Conservation (phyloP, 2,113 vertebrate species). For the Eublepharis macularius region DNA sequence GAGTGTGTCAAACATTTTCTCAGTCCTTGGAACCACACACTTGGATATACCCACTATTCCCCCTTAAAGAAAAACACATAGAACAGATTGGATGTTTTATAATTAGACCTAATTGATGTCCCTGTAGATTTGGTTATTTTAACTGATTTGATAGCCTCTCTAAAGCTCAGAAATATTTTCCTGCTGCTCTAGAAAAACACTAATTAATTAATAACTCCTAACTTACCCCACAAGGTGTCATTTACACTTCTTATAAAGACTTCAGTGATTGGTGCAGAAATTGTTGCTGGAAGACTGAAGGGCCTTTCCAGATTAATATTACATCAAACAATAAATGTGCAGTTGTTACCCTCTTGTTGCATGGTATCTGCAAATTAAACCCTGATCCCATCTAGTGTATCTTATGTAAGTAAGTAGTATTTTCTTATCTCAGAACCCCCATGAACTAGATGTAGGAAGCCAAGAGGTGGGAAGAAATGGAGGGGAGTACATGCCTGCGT, state of each 20-base stretch:
- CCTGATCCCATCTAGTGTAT: rapidly evolving
- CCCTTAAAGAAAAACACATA: slow-evolving; percentile 27
- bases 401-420: neutral
- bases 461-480: too few relatives aligned
- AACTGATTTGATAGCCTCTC: slow-evolving; percentile 44
- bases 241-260: slow-evolving; percentile 32
- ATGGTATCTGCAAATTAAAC: neutral
- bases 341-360: neutral
- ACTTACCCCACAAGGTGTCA: slow-evolving; percentile 23
- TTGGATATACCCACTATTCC: neutral
- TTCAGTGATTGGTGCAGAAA: neutral
- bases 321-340: neutral
- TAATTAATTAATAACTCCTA: slow-evolving; percentile 38
- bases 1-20: slow-evolving; percentile 10
- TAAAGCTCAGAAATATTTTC: slow-evolving; percentile 51
- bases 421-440: too few relatives aligned
- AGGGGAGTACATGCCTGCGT: too few relatives aligned
- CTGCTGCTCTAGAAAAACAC: slow-evolving; percentile 32
- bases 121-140: slow-evolving; percentile 58
- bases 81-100: slow-evolving; percentile 58
- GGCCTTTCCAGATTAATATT: neutral
- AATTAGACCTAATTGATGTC: slow-evolving; percentile 61
- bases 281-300: neutral
- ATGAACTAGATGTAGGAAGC: too few relatives aligned
- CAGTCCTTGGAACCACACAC: slow-evolving; percentile 35